Base-by-base conservation (phyloP, 1,140 invertebrate species). In the Drosophila hydei region DNA sequence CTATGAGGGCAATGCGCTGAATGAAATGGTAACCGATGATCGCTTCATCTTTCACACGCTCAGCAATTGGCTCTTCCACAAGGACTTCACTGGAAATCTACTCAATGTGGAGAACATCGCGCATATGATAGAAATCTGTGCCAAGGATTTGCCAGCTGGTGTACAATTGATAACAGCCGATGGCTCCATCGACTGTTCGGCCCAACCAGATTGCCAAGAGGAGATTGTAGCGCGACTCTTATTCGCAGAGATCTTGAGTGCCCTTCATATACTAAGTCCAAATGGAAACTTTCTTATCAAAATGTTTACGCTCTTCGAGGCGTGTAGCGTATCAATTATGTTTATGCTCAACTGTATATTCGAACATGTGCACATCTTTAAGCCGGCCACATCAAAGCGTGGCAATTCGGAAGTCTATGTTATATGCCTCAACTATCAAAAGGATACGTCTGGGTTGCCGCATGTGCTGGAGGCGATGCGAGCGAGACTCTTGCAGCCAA, bases 401-500 rank as follows among this genome's bases (percentile, higher is more conserved):
- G 98, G 98, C 9, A 99, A 99, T 92, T 99, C 98, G 0, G 98
- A 99, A 92, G 94, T 96, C 0, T 99, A 99, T 92, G 92, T 98
- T 0, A 93, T 99, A 9, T 97, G 96, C 89, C 33, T 91, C n/a
- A 61, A 79, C 3, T 91, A 85, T 25, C 71, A 73, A 3, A 74
- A 61, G 21, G 14, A 72, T 0, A 55, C 74, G 0, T 11, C 65
- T 0, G 62, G 71, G 0, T 52, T 89, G n/a, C 0, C 51, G 0
- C 71, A 54, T 4, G 14, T 81, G 27, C 23, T 91, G n/a, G 36
- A 77, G 12, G 64, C 61, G 23, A 72, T 91, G 58, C 47, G 77
- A 59, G 90, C n/a, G 77, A 93, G 78, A 90, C 79, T 72, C 72
- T 36, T 60, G 0, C 60, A 74, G 16, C 91, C 54, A 3, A 91